Evolutionary conservation across 2,113 vertebrate genomes (phyloP).

Genomic region (Gambusia holbrooki): DNA sequence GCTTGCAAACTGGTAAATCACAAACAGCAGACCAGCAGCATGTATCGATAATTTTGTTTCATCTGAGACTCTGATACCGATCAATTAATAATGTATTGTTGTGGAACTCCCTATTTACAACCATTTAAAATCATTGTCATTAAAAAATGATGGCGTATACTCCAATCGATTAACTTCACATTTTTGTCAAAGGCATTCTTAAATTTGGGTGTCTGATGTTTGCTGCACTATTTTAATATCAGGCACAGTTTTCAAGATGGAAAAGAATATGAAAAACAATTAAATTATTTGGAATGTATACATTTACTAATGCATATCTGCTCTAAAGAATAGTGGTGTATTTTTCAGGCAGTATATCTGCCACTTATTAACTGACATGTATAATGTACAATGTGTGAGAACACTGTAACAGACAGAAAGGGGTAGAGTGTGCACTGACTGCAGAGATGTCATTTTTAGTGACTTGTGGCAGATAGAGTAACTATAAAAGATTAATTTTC

Average conservation of each 20-base stretch:
- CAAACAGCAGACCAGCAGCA: too few relatives aligned
- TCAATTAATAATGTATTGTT: too few relatives aligned
- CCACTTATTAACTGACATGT: not conserved
- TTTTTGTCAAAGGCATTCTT: not conserved
- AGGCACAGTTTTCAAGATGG: not conserved
- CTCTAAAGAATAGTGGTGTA: not conserved
- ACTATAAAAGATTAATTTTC: not conserved
- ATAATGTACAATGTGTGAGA: not conserved
- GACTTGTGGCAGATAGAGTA: not conserved
- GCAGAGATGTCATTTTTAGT: not conserved
- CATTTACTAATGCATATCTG: not conserved
- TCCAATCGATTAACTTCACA: not conserved
- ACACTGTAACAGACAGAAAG: not conserved
- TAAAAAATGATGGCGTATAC: not conserved
- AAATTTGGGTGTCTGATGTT: too few relatives aligned
- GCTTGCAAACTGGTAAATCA: too few relatives aligned
- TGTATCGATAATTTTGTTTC: too few relatives aligned
- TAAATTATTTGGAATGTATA: not conserved
- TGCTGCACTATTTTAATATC: not conserved
- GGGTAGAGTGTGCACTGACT: not conserved
- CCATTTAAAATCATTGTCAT: not conserved
- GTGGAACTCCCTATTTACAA: too few relatives aligned
- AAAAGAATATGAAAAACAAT: not conserved
- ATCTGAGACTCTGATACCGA: too few relatives aligned
- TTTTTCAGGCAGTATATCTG: not conserved